Base-by-base conservation (phyloP, 2,888 invertebrate species). In the Agelastica alni region DNA sequence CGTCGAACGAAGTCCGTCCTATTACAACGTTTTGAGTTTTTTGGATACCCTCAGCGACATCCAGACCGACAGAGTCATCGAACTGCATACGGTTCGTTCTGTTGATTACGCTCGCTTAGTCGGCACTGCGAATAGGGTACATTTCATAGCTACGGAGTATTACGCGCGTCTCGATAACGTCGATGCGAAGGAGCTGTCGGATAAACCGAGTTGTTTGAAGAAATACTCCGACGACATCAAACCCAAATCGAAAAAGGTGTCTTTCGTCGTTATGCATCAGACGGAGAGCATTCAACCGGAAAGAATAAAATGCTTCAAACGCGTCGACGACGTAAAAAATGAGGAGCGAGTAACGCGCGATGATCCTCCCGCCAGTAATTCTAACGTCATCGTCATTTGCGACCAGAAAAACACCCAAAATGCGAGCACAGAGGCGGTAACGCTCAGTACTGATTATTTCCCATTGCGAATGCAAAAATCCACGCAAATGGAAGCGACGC, bases 21-120 rank as follows among this genome's bases (percentile, higher is more conserved):
- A 58, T 36, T 65, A 62, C 53, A 69, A 65, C 54, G 62, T 70
- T 4, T 43, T 69, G 5, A 62, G 44, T 46, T 70, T 70, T 51
- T 53, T 70, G 31, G 67, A 70, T 34, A 62, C 59, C 10, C 43
- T 70, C 13, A 53, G 53, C 5, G 60, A 64, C 32, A 57, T 65
- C 12, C 48, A 58, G 14, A 37, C 54, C 5, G 64, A 63, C 14
- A 53, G 32, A 2, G 37, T 58, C 7, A 39, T 57, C 7, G 65
- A 66, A 49, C 48, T 66, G 34, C 46, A 57, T 30, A 58, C 49
- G 1, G 49, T 59, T 5, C 60, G 58, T 46, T 43, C 57, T 32
- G 43, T 42, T 36, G 18, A 55, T 22, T 51, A 51, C 26, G 37
- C 51, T 13, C 14, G 32, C 12, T 18, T 42, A 2, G 4, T 37